Evolutionary conservation across 2,113 vertebrate species (phyloP), one percentile per base, ranked within the genome.

Genomic region (Notechis scutatus): DNA sequence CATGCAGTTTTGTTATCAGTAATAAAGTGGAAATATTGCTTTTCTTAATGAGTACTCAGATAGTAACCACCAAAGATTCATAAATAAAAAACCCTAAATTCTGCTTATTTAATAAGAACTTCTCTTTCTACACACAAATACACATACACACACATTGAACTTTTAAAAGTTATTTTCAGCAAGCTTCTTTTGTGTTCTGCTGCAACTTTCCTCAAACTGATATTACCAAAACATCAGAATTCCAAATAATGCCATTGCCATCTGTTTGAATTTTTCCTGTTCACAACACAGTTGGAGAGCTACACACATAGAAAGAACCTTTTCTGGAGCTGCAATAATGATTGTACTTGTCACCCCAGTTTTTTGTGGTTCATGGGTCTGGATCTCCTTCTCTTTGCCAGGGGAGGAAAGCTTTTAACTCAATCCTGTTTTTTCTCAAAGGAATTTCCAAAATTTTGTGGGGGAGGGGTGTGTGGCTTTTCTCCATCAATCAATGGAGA

Each of bases 51-150:
- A 61, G 29, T 21, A 86, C 29, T 59, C 56, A 39, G 47, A 87
- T n/a, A 91, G 29, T 59, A 94, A 93, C 4, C 2, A 34, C 87
- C 50, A 93, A 34, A 14, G 42, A 88, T 96, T 90, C 6, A 61
- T 54, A 91, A 93, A 74, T 42, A 2, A 42, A 94, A 47, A 7
- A 64, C 12, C 12, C 47, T 45, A 89, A 52, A 91, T 85, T 5
- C 39, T 7, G 91, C 52, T 94, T 92, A 91, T 87, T 86, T 11
- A 93, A 59, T 92, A 52, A 88, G 61, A 91, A 91, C 3, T 4
- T 56, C 15, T 81, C 34, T 15, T 6, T 64, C 18, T 20, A 69
- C 26, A 69, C 45, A 87, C 50, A 42, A 54, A 45, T 39, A 45
- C 15, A 29, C 86, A 92, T 8, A 91, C 39, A 93, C 54, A 88